Evolutionary conservation across 2,113 vertebrate species (phyloP).

Genomic region (Silurus meridionalis): DNA sequence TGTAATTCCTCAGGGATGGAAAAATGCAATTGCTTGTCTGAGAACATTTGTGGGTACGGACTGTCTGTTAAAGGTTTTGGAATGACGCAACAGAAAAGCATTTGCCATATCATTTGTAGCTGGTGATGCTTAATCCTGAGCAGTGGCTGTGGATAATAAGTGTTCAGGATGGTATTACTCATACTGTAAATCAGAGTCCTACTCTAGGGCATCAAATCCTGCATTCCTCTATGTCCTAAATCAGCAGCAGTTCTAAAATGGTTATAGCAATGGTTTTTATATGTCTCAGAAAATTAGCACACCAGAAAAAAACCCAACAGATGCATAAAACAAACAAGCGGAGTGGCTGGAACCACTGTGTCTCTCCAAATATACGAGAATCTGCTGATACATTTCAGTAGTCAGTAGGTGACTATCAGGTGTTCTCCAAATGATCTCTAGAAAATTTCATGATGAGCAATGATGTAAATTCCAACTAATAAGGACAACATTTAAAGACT

Average conservation of each 20-base stretch:
- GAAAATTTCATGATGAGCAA: not conserved
- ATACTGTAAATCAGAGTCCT: not conserved
- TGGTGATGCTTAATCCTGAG: not conserved
- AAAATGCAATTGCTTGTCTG: not conserved
- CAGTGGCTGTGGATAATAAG: not conserved
- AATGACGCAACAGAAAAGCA: not conserved
- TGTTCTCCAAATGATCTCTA: not conserved
- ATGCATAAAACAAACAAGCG: not conserved
- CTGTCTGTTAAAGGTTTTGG: not conserved
- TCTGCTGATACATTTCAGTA: not conserved
- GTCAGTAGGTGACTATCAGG: not conserved
- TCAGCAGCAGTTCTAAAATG: not conserved
- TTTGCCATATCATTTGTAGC: not conserved
- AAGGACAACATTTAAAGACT: not conserved
- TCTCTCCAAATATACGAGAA: not conserved
- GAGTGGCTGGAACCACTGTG: not conserved
- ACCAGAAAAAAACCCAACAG: not conserved
- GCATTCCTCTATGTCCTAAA: not conserved
- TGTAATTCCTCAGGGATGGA: not conserved
- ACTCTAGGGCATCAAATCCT: not conserved
- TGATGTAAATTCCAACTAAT: not conserved
- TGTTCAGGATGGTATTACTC: not conserved
- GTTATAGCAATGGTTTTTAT: not conserved
- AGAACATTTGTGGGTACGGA: not conserved
- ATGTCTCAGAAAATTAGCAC: not conserved